These are phyloP conservation scores for Nebria salina DNA, from an alignment of 2,888 invertebrate genomes.

Conservation along the genomic window DNA sequence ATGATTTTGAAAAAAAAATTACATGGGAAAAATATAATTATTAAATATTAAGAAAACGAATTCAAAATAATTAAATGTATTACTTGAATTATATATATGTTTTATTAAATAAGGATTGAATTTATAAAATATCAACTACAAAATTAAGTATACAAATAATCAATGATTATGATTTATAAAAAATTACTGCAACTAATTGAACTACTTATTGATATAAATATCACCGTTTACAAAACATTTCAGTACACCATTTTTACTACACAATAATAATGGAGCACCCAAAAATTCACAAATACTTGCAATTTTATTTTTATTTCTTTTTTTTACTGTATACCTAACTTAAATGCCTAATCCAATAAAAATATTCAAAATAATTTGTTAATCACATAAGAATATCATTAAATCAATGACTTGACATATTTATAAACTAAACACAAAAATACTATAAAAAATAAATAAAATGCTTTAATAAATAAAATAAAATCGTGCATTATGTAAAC, in stretches of 20 bases:
- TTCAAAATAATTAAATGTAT: too few relatives aligned
- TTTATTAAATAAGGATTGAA: too few relatives aligned
- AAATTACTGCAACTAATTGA: conserved; percentile 26
- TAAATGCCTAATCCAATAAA: conserved; percentile 43
- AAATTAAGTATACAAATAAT: too few relatives aligned
- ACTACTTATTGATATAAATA: conserved; percentile 3
- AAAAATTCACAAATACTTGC: conserved; percentile 27
- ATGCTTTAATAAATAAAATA: background rate
- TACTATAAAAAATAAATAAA: background rate
- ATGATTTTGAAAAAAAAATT: too few relatives aligned
- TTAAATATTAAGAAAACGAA: too few relatives aligned
- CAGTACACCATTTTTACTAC: conserved; percentile 16
- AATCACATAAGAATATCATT: conserved; percentile 47
- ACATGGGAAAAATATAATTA: too few relatives aligned
- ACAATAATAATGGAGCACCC: conserved; percentile 8
- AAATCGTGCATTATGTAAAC: too few relatives aligned
- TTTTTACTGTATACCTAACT: conserved; percentile 27
- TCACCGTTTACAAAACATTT: conserved; percentile 14
- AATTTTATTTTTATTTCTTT: conserved; percentile 10
- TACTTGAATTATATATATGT: too few relatives aligned
- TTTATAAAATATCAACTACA: too few relatives aligned
- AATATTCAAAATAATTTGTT: conserved; percentile 44
- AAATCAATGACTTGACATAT: conserved; percentile 37
- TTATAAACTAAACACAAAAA: background rate
- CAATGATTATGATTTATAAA: background rate